Base-by-base conservation (phyloP, 2,888 invertebrate genomes). In the Mycalesis mineus region DNA sequence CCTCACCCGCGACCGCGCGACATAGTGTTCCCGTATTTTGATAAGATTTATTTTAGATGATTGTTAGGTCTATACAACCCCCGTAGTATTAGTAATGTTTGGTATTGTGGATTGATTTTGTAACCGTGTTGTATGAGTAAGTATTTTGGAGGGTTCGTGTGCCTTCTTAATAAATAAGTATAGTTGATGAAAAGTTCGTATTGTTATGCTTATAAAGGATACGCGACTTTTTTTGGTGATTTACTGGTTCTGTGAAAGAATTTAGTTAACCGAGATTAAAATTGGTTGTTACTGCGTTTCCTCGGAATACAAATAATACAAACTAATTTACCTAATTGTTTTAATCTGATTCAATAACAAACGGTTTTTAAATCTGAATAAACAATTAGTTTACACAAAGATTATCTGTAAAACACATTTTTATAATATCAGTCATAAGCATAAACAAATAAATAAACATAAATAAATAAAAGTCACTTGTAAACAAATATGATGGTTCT, bases 11-110 rank as follows among this genome's bases (percentile, higher is more conserved):
- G 60, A 40, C 33, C 54, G 61, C 57, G 53, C 44, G 36, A 29
- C 17, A 42, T 58, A 36, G 47, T 52, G 56, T 52, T 51, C 57
- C 62, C 57, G 55, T 71, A 68, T 71, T 72, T 72, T 69, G 71
- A 67, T 68, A 73, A 57, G 57, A 54, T 71, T 68, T 74, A 72
- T 70, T 74, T 74, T 73, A 68, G 68, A 74, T 69, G 65, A 67
- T 61, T 71, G 67, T 70, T 70, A 72, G 67, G 63, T 64, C 58
- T 71, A 67, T 72, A 72, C 70, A 73, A 65, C 65, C 62, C 62
- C 44, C 50, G 53, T 40, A n/a, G 15, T 57, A 57, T 51, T 57
- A 51, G 33, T 33, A 29, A 49, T 44, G 56, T 56, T 50, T 56
- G 49, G 49, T 56, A 56, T 50, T 56, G 50, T 56, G 50, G 33